phyloP scores from a whole-genome alignment of 2,113 vertebrate genomes.

The Amazona vittata region DNA sequence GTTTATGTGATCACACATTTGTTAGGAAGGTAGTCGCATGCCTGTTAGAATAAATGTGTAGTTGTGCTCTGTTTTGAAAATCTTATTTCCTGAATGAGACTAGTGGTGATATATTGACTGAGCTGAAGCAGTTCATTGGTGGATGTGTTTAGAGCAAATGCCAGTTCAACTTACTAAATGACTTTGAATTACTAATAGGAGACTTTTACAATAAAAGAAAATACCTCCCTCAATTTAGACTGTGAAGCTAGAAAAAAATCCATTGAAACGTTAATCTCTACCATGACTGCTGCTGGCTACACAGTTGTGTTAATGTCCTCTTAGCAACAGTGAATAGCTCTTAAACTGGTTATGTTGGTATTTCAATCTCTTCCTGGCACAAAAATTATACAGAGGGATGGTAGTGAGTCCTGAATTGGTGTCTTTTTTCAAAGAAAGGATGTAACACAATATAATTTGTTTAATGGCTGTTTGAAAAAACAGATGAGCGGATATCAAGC shows the following conservation, averaged over 20 bases:
- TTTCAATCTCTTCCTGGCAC: neutral
- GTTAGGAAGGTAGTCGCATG: neutral
- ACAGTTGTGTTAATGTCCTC: neutral
- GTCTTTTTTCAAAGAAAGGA: neutral
- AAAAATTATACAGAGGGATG: neutral
- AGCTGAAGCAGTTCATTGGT: neutral
- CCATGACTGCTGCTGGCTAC: neutral
- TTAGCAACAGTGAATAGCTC: neutral
- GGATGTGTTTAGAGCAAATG: neutral
- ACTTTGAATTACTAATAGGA: neutral
- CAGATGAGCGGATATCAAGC: conserved; percentile 30
- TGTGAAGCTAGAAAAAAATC: neutral
- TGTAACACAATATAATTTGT: neutral
- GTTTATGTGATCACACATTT: neutral
- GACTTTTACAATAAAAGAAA: conserved; percentile 7
- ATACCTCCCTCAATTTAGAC: neutral
- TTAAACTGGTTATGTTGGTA: neutral
- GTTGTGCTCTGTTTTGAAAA: neutral
- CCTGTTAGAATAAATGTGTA: neutral
- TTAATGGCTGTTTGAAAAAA: conserved; percentile 19
- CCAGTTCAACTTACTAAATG: neutral
- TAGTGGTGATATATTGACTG: neutral
- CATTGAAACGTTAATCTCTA: neutral
- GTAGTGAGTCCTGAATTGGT: neutral
- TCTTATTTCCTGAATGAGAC: neutral